Evolutionary conservation across 2,113 vertebrate species (phyloP).

Genomic region (Lophochroa leadbeateri): DNA sequence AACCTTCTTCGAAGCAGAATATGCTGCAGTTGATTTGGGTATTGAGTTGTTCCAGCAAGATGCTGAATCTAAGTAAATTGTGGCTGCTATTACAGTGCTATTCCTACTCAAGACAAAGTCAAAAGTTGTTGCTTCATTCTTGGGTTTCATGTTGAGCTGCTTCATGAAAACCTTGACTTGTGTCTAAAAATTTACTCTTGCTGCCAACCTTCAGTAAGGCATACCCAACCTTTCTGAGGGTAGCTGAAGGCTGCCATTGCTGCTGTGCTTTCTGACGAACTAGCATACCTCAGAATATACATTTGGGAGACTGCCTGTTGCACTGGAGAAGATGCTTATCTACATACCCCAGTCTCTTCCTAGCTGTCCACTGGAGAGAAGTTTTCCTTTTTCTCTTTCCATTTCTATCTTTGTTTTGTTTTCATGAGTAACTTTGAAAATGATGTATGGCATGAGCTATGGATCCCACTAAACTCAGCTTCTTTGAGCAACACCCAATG

Average conservation of each 20-base stretch:
- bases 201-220: background rate
- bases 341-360: fast-evolving
- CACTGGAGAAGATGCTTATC: background rate
- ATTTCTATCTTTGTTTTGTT: background rate
- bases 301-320: background rate
- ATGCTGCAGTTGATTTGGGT: background rate
- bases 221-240: background rate
- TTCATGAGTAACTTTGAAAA: background rate
- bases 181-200: background rate
- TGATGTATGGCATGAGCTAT: background rate
- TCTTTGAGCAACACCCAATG: background rate
- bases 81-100: background rate
- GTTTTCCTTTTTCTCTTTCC: background rate
- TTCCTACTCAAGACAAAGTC: background rate
- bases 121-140: background rate
- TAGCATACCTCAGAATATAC: background rate
- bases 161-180: background rate
- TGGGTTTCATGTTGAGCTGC: background rate
- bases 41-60: background rate
- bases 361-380: background rate
- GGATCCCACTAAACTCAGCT: background rate
- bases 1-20: background rate
- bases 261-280: background rate
- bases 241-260: background rate
- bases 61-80: background rate